phyloP scores from a whole-genome alignment of 2,797 vertebrate species.

The Pseudotriccus pelzelni region DNA sequence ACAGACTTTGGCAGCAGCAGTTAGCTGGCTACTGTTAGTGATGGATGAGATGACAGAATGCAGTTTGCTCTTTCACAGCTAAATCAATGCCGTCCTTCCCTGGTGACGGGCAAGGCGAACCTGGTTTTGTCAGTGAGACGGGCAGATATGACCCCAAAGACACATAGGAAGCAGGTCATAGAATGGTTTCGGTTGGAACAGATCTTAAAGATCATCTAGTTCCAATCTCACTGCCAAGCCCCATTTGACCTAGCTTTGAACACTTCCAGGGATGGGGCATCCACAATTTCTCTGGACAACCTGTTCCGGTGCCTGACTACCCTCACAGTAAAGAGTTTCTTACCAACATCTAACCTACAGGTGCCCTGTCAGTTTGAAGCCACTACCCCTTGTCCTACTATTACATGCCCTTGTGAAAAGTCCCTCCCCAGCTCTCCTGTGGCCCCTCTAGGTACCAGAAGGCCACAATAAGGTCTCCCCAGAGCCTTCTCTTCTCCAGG shows the following conservation, averaged over 20 bases:
- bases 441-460: not conserved
- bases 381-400: not conserved
- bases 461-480: not conserved
- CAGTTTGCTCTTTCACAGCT: not conserved
- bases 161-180: not conserved
- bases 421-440: not conserved
- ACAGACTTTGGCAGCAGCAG: not conserved
- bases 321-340: not conserved
- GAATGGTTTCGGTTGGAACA: not conserved
- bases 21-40: not conserved
- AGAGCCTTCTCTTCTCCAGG: not conserved
- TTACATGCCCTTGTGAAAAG: not conserved
- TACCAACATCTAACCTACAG: not conserved
- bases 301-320: not conserved
- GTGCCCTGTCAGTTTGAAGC: not conserved
- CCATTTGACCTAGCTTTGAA: not conserved
- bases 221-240: not conserved
- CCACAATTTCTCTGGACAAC: not conserved
- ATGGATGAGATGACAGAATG: constrained; percentile 2
- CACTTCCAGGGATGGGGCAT: not conserved
- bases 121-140: constrained; percentile 10
- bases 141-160: not conserved
- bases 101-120: not conserved
- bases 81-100: not conserved
- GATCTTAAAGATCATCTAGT: not conserved